These are phyloP conservation scores for Corythucha ciliata DNA, from an alignment of 2,888 invertebrate species.

Conservation along the genomic window DNA sequence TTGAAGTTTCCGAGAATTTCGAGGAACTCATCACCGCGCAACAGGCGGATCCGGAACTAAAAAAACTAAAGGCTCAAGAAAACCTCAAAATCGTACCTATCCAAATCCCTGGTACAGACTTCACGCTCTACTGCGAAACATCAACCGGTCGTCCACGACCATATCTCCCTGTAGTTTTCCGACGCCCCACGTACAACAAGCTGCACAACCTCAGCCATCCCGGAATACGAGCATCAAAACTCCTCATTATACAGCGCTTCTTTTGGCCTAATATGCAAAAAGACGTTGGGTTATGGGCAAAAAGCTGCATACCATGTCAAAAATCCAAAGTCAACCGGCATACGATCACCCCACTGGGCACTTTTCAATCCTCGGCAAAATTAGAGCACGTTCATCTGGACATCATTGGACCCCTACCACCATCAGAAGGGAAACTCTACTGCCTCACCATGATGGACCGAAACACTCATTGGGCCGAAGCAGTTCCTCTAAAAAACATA, in stretches of 20 bases:
- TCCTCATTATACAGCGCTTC: background rate
- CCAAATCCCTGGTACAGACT: too few species aligned
- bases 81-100: background rate
- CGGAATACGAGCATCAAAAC: background rate
- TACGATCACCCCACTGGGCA: background rate
- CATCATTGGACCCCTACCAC: background rate
- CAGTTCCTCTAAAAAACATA: too few species aligned
- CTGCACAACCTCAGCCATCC: conserved; percentile 7
- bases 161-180: background rate
- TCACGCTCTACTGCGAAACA: background rate
- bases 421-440: background rate
- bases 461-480: too few species aligned
- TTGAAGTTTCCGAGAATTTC: background rate
- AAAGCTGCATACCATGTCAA: conserved; percentile 1
- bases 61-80: background rate
- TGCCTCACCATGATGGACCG: background rate
- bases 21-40: background rate
- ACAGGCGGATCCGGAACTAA: background rate
- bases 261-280: conserved; percentile 7
- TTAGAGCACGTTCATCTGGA: conserved; percentile 1
- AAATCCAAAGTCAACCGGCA: background rate
- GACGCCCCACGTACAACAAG: background rate
- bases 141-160: background rate
- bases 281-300: background rate
- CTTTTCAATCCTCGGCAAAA: background rate